Evolutionary conservation across 1,140 invertebrate genomes (phyloP).

Genomic region (Stegodyphus dumicola): DNA sequence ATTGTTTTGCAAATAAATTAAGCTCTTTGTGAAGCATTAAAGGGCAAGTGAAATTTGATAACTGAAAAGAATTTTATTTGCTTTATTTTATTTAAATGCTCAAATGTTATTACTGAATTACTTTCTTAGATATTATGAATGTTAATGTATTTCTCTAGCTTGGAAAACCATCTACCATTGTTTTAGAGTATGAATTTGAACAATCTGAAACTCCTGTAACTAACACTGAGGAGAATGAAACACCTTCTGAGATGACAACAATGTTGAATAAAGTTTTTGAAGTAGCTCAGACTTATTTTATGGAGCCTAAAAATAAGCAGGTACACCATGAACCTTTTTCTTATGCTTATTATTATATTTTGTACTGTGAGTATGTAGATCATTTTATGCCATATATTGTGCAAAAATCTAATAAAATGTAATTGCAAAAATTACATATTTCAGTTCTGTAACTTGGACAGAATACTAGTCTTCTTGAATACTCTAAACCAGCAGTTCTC

Average conservation of each 20-base stretch:
- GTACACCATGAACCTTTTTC: neutral
- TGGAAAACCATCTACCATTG: constrained; percentile 45
- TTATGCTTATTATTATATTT: neutral
- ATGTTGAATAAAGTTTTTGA: constrained; percentile 38
- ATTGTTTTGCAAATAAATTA: too few relatives aligned
- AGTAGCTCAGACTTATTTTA: constrained; percentile 26
- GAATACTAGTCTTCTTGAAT: too few relatives aligned
- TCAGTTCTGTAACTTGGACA: too few relatives aligned
- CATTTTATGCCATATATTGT: too few relatives aligned
- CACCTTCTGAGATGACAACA: neutral
- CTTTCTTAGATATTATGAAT: too few relatives aligned
- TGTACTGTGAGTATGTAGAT: neutral
- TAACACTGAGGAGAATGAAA: neutral
- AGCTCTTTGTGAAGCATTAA: too few relatives aligned
- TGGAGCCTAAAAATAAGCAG: constrained; percentile 41
- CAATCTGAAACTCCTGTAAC: neutral
- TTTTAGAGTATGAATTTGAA: constrained; percentile 54
- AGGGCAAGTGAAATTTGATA: too few relatives aligned
- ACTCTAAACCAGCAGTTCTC: too few relatives aligned
- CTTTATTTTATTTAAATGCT: neutral
- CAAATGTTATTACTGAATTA: neutral
- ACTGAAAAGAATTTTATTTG: neutral
- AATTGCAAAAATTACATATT: too few relatives aligned
- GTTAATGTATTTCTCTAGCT: constrained; percentile 7
- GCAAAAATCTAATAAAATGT: too few relatives aligned